Evolutionary conservation across 2,797 vertebrate species (phyloP), one percentile per base, ranked within the genome.

Genomic region (Malurus splendens): DNA sequence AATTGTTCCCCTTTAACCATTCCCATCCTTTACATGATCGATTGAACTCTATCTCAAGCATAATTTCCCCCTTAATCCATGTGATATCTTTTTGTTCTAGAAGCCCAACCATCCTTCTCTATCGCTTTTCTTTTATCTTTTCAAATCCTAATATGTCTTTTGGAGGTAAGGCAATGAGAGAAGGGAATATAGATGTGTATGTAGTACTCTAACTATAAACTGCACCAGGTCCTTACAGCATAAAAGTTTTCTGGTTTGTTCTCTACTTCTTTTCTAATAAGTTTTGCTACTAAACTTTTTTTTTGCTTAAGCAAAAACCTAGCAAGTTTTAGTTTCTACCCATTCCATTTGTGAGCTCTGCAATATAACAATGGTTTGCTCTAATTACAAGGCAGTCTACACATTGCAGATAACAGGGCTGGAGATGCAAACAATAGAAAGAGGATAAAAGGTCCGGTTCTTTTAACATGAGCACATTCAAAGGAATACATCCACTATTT

Each of bases 191-290:
- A 55, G 23, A 64, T 51, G 14, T 10, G 0, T 18, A 30, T 36
- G 24, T 6, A 48, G 25, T n/a, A 32, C 4, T 65, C 20, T 44
- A 50, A 61, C 8, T 54, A 16, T 41, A 47, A 65, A 18, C 19
- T n/a, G 20, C 24, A 44, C 7, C 2, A 55, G 7, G 9, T 68
- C n/a, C 22, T 74, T 47, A 25, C 4, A 57, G 5, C 2, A 0
- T 48, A 45, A 66, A 5, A 30, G 2, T 59, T 67, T 79, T 55
- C 59, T 45, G 10, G 2, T 54, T 71, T 72, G 20, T 42, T 73
- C 12, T 39, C 6, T 56, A 51, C 33, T 72, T 5, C 3, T 83
- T 76, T 68, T 61, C 32, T 54, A 79, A 18, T 25, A 27, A 6
- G 16, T 78, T 85, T 61, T 70, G 32, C 54, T 18, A 23, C 25